Evolutionary conservation across 2,888 invertebrate species (phyloP).

Genomic region (Stenolophus ochropezus): DNA sequence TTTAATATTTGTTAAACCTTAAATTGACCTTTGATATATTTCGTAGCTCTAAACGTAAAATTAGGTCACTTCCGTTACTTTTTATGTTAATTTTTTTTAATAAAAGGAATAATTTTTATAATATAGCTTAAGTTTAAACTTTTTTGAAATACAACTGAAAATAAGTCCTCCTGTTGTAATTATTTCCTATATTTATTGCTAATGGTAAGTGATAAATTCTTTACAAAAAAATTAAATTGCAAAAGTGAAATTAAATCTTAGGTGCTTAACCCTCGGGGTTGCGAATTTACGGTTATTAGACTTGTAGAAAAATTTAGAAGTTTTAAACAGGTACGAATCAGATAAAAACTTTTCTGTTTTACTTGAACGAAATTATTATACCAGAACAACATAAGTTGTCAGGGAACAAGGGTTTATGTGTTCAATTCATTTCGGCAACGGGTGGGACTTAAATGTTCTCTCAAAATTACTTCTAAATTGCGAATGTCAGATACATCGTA

Average conservation of each 20-base stretch:
- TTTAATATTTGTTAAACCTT: no score
- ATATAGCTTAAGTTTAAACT: no score
- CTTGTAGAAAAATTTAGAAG: slow-evolving; percentile 39
- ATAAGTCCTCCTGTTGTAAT: not conserved
- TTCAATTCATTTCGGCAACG: slow-evolving; percentile 5
- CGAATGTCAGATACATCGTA: not conserved
- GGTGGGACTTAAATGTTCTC: not conserved
- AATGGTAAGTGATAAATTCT: not conserved
- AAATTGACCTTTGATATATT: no score
- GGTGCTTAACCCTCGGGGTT: slow-evolving; percentile 9
- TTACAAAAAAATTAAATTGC: slow-evolving; percentile 24
- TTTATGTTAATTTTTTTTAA: no score
- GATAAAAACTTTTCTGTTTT: slow-evolving; percentile 47
- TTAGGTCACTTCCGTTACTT: no score
- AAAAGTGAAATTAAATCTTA: slow-evolving; percentile 50
- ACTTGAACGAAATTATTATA: slow-evolving; percentile 18
- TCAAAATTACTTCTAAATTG: not conserved
- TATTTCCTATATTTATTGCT: slow-evolving; percentile 12
- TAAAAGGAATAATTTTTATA: no score
- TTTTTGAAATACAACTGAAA: not conserved
- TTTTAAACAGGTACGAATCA: slow-evolving; percentile 45
- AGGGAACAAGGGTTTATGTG: not conserved
- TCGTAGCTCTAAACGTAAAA: no score
- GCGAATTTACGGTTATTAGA: slow-evolving; percentile 51
- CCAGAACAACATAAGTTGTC: slow-evolving; percentile 22